These are phyloP conservation scores for Agonopterix arenella DNA, from an alignment of 2,888 invertebrate genomes.

Conservation along the genomic window DNA sequence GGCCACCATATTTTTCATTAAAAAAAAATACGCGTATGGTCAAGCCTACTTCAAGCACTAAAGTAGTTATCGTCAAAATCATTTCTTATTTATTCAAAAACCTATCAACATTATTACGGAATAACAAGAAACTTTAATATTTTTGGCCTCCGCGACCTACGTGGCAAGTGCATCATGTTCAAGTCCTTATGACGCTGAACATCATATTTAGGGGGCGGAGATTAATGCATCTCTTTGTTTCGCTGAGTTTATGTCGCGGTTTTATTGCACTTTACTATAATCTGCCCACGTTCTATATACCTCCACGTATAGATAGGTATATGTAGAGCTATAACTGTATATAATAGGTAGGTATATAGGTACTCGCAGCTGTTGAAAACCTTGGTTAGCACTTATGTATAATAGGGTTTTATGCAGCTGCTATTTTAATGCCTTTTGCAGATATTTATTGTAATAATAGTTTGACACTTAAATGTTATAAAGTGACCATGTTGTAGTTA, in stretches of 20 bases:
- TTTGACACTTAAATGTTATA: no score
- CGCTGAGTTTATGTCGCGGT: constrained; percentile 32
- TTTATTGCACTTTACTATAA: constrained; percentile 23
- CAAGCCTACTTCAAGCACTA: no score
- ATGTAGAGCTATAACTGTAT: no score
- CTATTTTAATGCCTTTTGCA: not conserved
- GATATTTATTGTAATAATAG: not conserved
- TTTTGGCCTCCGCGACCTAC: constrained; percentile 5
- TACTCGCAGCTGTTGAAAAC: not conserved
- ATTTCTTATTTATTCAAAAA: no score
- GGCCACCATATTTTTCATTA: no score
- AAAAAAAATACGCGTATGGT: no score
- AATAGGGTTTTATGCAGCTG: not conserved
- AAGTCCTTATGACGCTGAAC: constrained; percentile 32
- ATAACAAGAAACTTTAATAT: not conserved
- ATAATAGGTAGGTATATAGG: no score
- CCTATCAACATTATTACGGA: no score
- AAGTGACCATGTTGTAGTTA: no score
- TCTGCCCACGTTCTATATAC: not conserved
- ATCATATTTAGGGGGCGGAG: constrained; percentile 43
- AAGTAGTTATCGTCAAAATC: no score
- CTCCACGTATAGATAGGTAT: not conserved
- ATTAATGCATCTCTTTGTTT: constrained; percentile 57
- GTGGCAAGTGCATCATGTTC: constrained; percentile 28
- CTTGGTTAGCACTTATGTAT: not conserved